Conservation (phyloP, 2,113 vertebrate species). For the Dermatemys mawii region DNA sequence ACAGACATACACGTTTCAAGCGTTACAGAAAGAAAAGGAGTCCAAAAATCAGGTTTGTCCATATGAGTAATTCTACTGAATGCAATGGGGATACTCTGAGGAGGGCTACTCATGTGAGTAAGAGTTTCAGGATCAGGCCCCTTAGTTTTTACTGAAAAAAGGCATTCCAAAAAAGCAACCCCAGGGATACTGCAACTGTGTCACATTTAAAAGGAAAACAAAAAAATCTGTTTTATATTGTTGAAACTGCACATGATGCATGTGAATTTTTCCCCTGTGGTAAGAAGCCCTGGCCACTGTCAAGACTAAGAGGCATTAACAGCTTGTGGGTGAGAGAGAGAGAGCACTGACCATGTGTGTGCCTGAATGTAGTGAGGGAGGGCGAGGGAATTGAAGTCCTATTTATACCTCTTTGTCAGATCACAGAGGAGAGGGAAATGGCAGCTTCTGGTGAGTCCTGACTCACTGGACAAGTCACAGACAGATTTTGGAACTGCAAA, state of each 20-base stretch:
- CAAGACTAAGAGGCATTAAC: rapidly evolving
- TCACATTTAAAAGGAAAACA: not conserved
- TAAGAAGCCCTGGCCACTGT: not conserved
- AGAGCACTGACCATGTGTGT: not conserved
- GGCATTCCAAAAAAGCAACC: not conserved
- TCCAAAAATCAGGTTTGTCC: not conserved
- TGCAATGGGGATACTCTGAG: not conserved
- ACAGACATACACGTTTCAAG: not conserved
- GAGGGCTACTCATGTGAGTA: not conserved
- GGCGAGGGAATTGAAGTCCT: not conserved
- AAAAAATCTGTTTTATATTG: constrained; percentile 15
- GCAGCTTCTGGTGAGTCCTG: constrained; percentile 25
- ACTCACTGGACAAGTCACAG: not conserved
- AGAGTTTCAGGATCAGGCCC: not conserved
- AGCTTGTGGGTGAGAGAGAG: rapidly evolving
- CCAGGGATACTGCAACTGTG: rapidly evolving
- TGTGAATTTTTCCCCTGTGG: not conserved
- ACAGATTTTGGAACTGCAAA: not conserved
- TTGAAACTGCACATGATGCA: not conserved
- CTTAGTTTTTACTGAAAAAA: rapidly evolving
- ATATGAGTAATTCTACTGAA: rapidly evolving
- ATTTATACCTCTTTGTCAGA: not conserved
- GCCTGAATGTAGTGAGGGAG: rapidly evolving
- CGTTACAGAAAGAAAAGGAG: not conserved
- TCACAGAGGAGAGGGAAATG: rapidly evolving